A percentile compares a stretch with the other conserved stretches of the same genome.
Conservation (phyloP, 2,797 vertebrate species). For the Acipenser ruthenus region DNA sequence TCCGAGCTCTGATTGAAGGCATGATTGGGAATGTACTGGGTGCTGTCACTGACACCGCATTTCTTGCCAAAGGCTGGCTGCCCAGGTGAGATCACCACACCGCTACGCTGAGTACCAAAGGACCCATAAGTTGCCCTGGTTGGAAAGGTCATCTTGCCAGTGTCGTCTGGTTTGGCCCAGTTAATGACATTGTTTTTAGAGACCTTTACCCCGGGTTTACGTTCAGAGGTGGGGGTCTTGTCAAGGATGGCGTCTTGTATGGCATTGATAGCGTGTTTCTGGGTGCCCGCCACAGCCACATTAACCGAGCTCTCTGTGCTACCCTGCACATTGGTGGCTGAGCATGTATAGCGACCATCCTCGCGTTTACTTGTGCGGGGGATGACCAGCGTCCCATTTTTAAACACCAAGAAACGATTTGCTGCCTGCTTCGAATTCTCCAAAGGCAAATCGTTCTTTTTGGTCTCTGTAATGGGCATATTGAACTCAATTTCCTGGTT, state of each 20-base stretch:
- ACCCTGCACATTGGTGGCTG: slow-evolving; percentile 79
- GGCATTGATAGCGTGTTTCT: slow-evolving; percentile 54
- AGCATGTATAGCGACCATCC: slow-evolving; percentile 85
- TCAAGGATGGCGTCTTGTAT: slow-evolving; percentile 35
- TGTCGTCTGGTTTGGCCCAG: slow-evolving; percentile 53
- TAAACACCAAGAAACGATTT: slow-evolving; percentile 66
- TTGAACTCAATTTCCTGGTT: slow-evolving; percentile 66
- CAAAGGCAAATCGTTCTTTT: slow-evolving; percentile 45
- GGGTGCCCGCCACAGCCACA: slow-evolving; percentile 58
- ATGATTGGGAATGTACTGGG: slow-evolving; percentile 84
- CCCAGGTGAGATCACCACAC: slow-evolving; percentile 25
- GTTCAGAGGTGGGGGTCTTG: slow-evolving; percentile 43
- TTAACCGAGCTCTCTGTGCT: slow-evolving; percentile 61
- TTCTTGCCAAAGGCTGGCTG: slow-evolving; percentile 49
- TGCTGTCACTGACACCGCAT: slow-evolving; percentile 68
- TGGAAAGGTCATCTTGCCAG: slow-evolving; percentile 41
- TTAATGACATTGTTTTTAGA: slow-evolving; percentile 71
- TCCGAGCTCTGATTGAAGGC: slow-evolving; percentile 84
- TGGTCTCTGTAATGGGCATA: slow-evolving; percentile 38
- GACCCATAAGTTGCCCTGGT: slow-evolving; percentile 32
- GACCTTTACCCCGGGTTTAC: slow-evolving; percentile 53
- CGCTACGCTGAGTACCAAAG: slow-evolving; percentile 16
- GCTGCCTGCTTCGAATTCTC: slow-evolving; percentile 50
- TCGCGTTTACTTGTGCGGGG: slow-evolving; percentile 76
- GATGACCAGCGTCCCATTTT: slow-evolving; percentile 80